Percentiles rank a stretch among this genome's conserved stretches.
Evolutionary conservation across 2,888 invertebrate species (phyloP).

Genomic region (Agonopterix arenella): DNA sequence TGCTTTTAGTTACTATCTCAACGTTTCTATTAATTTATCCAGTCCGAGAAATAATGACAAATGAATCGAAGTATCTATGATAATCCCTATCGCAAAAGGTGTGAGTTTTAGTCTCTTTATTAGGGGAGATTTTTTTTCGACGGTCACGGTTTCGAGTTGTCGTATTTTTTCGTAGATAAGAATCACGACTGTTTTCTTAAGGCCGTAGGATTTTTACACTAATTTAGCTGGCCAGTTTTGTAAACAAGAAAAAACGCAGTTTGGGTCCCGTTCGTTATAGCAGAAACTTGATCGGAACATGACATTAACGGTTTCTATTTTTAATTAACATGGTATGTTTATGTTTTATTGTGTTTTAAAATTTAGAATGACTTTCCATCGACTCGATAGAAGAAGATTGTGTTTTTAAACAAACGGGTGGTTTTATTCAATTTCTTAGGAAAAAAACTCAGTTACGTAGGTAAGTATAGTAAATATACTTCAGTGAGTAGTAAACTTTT

Average conservation of each 20-base stretch:
- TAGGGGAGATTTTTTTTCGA: background rate
- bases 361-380: too few species aligned
- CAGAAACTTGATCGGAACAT: background rate
- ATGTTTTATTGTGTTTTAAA: background rate
- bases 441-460: too few species aligned
- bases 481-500: too few species aligned
- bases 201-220: slow-evolving; percentile 32
- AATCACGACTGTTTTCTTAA: slow-evolving; percentile 30
- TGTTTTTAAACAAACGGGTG: too few species aligned
- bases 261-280: slow-evolving; percentile 3
- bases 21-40: slow-evolving; percentile 45
- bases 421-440: too few species aligned
- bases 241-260: slow-evolving; percentile 23
- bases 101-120: slow-evolving; percentile 24
- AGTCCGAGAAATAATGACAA: slow-evolving; percentile 46
- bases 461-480: too few species aligned
- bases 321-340: background rate
- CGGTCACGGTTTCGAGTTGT: slow-evolving; percentile 22
- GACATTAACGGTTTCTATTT: too few species aligned
- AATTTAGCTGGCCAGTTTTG: slow-evolving; percentile 38
- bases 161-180: slow-evolving; percentile 43
- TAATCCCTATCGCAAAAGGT: slow-evolving; percentile 41
- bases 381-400: too few species aligned
- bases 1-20: slow-evolving; percentile 63
- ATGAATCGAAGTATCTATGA: slow-evolving; percentile 38